These are phyloP conservation scores for Danio tinwini DNA, from an alignment of 2,797 vertebrate genomes.

Conservation along the genomic window DNA sequence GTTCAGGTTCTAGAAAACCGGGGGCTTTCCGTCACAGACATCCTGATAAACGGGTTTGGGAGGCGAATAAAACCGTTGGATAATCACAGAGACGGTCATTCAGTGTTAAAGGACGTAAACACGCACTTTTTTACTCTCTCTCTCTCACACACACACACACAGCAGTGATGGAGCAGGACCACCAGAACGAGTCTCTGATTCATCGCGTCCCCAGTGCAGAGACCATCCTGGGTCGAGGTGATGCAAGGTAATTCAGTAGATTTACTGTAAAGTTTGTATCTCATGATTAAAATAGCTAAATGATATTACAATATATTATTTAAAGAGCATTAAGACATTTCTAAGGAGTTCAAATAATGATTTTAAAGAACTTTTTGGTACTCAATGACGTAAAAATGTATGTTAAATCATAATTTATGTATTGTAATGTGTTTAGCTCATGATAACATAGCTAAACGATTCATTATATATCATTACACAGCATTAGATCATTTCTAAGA, in stretches of 20 bases:
- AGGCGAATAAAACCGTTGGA: slow-evolving; percentile 25
- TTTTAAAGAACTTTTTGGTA: too few species aligned
- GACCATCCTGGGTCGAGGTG: slow-evolving; percentile 7
- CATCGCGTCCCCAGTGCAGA: slow-evolving; percentile 53
- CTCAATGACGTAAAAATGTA: too few species aligned
- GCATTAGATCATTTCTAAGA: too few species aligned
- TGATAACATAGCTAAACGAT: too few species aligned
- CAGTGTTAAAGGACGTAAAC: slow-evolving; percentile 1
- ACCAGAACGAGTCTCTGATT: slow-evolving; percentile 43
- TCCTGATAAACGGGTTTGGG: slow-evolving; percentile 20
- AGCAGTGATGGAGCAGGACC: slow-evolving; percentile 32
- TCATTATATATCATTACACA: too few species aligned
- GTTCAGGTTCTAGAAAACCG: neutral
- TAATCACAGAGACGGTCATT: neutral
- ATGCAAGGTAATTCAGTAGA: neutral
- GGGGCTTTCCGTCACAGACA: slow-evolving; percentile 52
- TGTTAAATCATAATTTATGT: too few species aligned
- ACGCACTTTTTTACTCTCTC: neutral
- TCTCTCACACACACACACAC: neutral
- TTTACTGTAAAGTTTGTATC: neutral
- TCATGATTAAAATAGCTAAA: neutral
- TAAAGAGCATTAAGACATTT: neutral
- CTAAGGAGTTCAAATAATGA: too few species aligned
- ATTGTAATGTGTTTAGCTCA: too few species aligned
- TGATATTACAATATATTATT: too few species aligned